Evolutionary conservation across 2,797 vertebrate species (phyloP), one percentile per base, ranked within the genome.

Genomic region (Caiman crocodilus): DNA sequence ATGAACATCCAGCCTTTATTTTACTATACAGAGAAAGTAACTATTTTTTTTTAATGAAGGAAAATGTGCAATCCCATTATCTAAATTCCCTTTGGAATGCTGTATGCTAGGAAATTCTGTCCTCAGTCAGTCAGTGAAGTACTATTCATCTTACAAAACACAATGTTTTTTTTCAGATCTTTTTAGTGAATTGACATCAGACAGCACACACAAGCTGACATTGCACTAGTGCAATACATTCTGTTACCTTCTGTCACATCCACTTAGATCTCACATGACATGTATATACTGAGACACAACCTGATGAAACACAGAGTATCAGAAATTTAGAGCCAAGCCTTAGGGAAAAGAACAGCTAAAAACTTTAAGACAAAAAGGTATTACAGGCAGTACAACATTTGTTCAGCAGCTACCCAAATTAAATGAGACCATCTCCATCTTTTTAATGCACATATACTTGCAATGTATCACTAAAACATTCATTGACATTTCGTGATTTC

Each of bases 171-270:
- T 88, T 91, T 67, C 90, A 84, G 79, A 35, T 86, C 63, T 78
- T 55, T 10, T 71, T 63, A 90, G 73, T 55, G 91, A 18, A 71
- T 71, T 71, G 20, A 42, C 32, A 35, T 71, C 20, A 71, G 32
- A 21, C 32, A 21, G 32, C 20, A 42, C 35, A 73, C 76, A 14
- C 25, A 28, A 76, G 86, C 84, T 91, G 92, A 30, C 82, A 25
- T 1, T 84, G 93, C 93, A 87, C 90, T 60, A 61, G 76, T 92
- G 18, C 82, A 2, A 87, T 25, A 7, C 2, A 57, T 25, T 23
- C 91, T 86, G 92, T 88, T 88, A 30, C 91, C 78, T 88, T 71
- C 94, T 96, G 96, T 91, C 96, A 96, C 93, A 75, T 63, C 79
- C 84, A 79, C 88, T 95, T 88, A 92, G 16, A 5, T 1, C 73